These are phyloP conservation scores for Phasianus colchicus DNA, from an alignment of 2,113 vertebrate species.

Conservation along the genomic window DNA sequence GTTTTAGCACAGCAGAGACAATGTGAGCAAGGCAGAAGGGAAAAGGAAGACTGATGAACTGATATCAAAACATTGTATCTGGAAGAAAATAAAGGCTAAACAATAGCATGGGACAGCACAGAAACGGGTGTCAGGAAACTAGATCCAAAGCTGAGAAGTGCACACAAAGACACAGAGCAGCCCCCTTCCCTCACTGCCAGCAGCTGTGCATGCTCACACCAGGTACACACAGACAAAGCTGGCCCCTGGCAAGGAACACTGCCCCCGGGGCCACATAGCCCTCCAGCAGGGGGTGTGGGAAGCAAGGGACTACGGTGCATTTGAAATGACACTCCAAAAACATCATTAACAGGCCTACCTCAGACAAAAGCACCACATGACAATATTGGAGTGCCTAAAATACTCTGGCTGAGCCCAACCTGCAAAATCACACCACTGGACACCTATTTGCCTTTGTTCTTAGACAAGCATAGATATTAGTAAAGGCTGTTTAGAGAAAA, in stretches of 20 bases:
- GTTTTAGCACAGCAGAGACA: neutral
- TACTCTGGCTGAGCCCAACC: neutral
- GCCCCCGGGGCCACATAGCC: neutral
- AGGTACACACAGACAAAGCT: neutral
- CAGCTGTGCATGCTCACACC: neutral
- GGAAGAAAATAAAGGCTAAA: neutral
- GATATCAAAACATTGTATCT: neutral
- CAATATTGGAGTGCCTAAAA: neutral
- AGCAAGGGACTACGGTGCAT: neutral
- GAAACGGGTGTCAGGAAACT: neutral
- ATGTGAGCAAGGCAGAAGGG: neutral
- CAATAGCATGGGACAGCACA: neutral
- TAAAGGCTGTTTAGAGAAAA: neutral
- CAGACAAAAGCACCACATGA: neutral
- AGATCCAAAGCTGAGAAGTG: neutral
- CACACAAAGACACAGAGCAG: neutral
- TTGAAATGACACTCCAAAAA: neutral
- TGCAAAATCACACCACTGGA: neutral
- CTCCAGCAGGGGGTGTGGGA: neutral
- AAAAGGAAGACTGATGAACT: neutral
- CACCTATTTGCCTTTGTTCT: neutral
- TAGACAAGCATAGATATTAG: neutral
- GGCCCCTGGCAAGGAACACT: neutral
- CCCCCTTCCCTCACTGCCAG: fast-evolving
- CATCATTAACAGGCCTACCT: neutral